Conservation (phyloP, 2,888 invertebrate species). For the Heteropelma amictum region DNA sequence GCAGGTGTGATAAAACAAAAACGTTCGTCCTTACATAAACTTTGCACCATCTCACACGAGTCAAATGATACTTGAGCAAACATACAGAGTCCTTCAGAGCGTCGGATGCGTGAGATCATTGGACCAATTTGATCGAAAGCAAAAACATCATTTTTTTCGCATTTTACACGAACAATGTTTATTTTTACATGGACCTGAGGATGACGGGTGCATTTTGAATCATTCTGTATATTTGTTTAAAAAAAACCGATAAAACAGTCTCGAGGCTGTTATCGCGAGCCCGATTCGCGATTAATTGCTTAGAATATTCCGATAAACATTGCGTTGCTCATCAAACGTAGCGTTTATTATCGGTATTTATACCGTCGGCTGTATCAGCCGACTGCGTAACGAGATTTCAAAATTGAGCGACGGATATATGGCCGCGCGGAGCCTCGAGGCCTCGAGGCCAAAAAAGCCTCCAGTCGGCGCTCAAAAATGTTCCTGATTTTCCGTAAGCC, state of each 20-base stretch:
- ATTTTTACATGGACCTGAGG: not conserved
- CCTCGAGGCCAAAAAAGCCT: too few species aligned
- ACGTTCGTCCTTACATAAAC: constrained; percentile 18
- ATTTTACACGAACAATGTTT: too few species aligned
- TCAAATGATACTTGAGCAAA: constrained; percentile 4
- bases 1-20: constrained; percentile 45
- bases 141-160: too few species aligned
- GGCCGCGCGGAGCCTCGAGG: too few species aligned
- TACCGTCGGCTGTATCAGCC: not conserved
- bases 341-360: constrained; percentile 48
- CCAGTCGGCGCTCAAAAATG: not conserved
- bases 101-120: too few species aligned
- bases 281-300: constrained; percentile 51
- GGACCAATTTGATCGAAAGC: too few species aligned
- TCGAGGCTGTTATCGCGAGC: not conserved
- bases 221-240: not conserved
- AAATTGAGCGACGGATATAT: too few species aligned
- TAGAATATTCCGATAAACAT: constrained; percentile 59
- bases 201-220: not conserved
- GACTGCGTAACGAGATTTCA: too few species aligned
- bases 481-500: too few species aligned
- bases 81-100: not conserved
- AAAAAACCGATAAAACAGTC: constrained; percentile 34
- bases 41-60: constrained; percentile 21
- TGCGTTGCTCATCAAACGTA: constrained; percentile 44